phyloP scores from a whole-genome alignment of 35 echinoderm and acorn worm genomes.

The Nesometra sesokonis region DNA sequence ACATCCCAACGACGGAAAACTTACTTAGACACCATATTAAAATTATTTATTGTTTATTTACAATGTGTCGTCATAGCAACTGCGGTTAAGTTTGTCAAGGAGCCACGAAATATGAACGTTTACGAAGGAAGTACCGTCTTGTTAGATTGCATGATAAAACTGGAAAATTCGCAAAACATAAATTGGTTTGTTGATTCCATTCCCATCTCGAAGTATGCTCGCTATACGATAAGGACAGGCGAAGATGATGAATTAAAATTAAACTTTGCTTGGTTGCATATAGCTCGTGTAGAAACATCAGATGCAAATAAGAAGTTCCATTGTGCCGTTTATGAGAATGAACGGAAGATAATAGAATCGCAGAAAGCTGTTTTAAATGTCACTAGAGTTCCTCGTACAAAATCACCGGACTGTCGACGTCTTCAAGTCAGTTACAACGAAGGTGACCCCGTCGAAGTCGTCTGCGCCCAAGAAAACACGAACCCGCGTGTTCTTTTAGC shows the following conservation, averaged over 20 bases:
- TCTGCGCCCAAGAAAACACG: neutral
- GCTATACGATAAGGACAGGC: neutral
- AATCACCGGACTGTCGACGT: neutral
- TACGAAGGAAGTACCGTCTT: neutral
- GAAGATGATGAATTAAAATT: neutral
- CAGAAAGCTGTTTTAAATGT: neutral
- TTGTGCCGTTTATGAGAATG: neutral
- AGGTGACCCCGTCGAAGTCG: neutral
- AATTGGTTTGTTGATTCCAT: neutral
- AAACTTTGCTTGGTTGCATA: neutral
- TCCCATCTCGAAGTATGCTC: neutral
- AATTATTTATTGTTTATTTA: neutral
- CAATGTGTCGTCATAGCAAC: neutral
- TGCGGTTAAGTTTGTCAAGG: neutral
- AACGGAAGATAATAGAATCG: neutral
- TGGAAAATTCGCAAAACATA: neutral
- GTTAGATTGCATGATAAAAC: neutral
- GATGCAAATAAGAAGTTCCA: neutral
- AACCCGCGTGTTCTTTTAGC: neutral
- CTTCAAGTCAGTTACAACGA: neutral
- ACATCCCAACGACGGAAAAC: neutral
- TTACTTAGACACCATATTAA: neutral
- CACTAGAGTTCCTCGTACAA: neutral
- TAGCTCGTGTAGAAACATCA: neutral
- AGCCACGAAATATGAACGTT: neutral